Base-by-base conservation (phyloP, 2,113 vertebrate genomes). In the Chrysemys picta region DNA sequence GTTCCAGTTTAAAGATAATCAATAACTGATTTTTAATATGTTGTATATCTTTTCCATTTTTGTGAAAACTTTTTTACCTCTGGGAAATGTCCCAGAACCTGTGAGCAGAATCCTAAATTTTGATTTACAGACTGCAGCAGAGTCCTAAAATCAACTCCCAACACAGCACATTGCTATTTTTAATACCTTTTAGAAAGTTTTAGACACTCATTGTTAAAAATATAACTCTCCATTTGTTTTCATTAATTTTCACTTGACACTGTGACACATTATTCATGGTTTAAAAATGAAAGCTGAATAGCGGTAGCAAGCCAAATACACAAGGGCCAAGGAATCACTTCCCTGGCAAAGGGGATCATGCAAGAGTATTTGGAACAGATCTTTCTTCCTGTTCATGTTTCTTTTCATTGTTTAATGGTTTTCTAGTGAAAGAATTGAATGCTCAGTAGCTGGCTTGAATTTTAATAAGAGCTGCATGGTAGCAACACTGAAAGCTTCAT, bases 281-380 rank as follows among this genome's bases (percentile, higher is more conserved):
- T 59, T 25, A 93, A 50, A 91, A 97, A 91, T 87, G 38, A 72
- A 96, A 94, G 89, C 57, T 95, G 53, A 75, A 96, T 94, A 91
- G 72, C 95, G n/a, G 5, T 72, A 95, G 25, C 53, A 96, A 96
- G 56, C 35, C 90, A 97, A 97, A 85, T 17, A 91, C 45, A 95
- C 29, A 92, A 81, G 83, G 82, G 88, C 72, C 95, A 95, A 94
- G 69, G 80, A 97, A 91, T 97, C 80, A 96, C 85, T 96, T 95
- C 53, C 49, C 19, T 90, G 52, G 85, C 76, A 97, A 96, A 65
- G 65, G 78, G 89, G 47, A 94, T 85, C 52, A 90, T 56, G 47
- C 79, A 93, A 94, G 87, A 95, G 1, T 59, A 22, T 95, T 93
- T 97, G 86, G 80, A 94, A 96, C 31, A 93, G 81, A 82, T 90